Conservation (phyloP, 2,888 invertebrate genomes). For the Aporophyla lueneburgensis region DNA sequence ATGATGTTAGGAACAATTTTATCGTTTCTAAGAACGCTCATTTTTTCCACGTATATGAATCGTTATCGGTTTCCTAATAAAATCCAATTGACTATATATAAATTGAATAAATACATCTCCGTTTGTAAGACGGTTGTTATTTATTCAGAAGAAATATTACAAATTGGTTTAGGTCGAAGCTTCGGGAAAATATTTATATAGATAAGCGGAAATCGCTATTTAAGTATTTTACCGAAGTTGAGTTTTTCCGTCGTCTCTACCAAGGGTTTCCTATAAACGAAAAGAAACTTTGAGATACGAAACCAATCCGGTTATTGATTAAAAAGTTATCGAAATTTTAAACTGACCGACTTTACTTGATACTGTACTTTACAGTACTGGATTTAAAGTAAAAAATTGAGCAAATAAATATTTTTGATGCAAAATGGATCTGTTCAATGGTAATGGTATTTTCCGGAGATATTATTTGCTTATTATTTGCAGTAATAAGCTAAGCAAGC, state of each 20-base stretch:
- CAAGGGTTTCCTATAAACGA: background rate
- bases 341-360: background rate
- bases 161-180: conserved; percentile 30
- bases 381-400: conserved; percentile 5
- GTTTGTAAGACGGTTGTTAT: background rate
- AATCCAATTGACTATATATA: background rate
- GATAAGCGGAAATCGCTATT: conserved; percentile 18
- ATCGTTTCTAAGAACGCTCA: background rate
- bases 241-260: background rate
- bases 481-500: no score
- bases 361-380: background rate
- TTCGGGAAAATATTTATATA: conserved; percentile 10
- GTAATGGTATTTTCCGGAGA: background rate
- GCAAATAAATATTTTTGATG: background rate
- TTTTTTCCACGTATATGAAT: conserved; percentile 8
- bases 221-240: background rate
- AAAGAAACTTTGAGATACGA: conserved; percentile 2
- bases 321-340: conserved; percentile 14
- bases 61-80: conserved; percentile 18
- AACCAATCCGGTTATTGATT: conserved; percentile 13
- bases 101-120: conserved; percentile 9
- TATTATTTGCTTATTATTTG: no score
- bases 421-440: conserved; percentile 1
- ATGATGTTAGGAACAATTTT: conserved; percentile 1
- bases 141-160: conserved; percentile 18